phyloP scores from a whole-genome alignment of 2,113 vertebrate genomes.

The Tragelaphus strepsiceros region DNA sequence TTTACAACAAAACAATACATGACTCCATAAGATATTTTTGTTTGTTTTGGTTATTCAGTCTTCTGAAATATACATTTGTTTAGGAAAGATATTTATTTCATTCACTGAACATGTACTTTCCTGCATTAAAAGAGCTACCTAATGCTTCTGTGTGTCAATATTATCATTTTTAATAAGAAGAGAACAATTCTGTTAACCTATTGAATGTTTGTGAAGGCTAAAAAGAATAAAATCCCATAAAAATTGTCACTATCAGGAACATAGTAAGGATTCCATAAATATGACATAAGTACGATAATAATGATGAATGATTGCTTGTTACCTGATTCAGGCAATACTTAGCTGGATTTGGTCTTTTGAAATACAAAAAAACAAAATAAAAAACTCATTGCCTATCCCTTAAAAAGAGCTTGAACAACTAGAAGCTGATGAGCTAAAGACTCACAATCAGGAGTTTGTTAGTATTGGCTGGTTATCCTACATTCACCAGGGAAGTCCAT shows the following conservation, averaged over 20 bases:
- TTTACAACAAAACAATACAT: background rate
- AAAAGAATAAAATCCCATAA: background rate
- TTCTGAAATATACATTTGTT: background rate
- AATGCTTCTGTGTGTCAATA: background rate
- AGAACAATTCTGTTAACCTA: background rate
- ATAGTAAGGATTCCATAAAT: background rate
- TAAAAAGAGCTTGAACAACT: background rate
- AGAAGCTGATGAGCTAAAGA: background rate
- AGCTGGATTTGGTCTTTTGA: background rate
- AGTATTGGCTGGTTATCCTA: background rate
- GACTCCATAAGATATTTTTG: background rate
- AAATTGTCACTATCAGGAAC: background rate
- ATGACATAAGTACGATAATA: background rate
- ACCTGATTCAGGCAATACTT: background rate
- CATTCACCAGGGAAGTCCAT: background rate
- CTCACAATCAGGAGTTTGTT: background rate
- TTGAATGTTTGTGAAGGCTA: background rate
- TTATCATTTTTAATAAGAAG: background rate
- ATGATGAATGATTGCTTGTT: background rate
- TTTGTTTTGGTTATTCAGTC: background rate
- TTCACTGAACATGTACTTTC: background rate
- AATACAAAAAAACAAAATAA: background rate
- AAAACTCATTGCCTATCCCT: background rate
- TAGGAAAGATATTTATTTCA: background rate
- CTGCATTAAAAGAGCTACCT: background rate